Percentiles rank a stretch among this genome's conserved stretches.
These are phyloP conservation scores for Panthera leo DNA, from an alignment of 2,113 vertebrate genomes.

Conservation along the genomic window DNA sequence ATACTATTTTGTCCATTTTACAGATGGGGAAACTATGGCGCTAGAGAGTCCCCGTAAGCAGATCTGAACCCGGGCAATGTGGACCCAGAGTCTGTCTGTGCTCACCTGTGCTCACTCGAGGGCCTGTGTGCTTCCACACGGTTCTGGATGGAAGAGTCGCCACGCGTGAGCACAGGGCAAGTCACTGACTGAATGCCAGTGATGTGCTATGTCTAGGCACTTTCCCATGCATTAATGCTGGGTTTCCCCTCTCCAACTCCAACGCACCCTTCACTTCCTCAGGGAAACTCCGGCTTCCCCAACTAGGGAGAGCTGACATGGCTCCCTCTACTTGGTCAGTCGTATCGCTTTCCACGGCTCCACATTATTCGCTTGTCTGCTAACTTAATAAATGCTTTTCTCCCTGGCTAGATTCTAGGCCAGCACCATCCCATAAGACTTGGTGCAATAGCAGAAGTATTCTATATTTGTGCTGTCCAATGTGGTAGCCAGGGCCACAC, in stretches of 20 bases:
- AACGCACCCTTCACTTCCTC: not conserved
- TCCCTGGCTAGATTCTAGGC: not conserved
- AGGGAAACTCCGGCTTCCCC: not conserved
- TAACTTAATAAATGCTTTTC: not conserved
- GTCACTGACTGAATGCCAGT: not conserved
- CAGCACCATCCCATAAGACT: not conserved
- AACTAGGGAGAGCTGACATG: not conserved
- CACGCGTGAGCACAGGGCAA: accelerated
- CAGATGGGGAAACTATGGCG: not conserved
- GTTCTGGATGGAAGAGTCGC: not conserved
- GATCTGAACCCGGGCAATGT: not conserved
- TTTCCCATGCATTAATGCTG: not conserved
- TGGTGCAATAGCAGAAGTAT: not conserved
- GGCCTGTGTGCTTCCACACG: not conserved
- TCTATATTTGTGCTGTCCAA: not conserved
- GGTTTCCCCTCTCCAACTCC: not conserved
- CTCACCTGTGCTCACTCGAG: not conserved
- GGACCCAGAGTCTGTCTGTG: not conserved
- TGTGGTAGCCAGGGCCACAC: not conserved
- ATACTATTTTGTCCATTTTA: not conserved
- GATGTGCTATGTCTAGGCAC: accelerated
- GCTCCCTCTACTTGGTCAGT: not conserved
- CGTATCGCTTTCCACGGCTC: not conserved
- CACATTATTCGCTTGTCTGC: not conserved
- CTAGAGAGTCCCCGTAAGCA: not conserved